phyloP scores from a whole-genome alignment of 64 coral and sea anemone species.

The Acropora yongei region DNA sequence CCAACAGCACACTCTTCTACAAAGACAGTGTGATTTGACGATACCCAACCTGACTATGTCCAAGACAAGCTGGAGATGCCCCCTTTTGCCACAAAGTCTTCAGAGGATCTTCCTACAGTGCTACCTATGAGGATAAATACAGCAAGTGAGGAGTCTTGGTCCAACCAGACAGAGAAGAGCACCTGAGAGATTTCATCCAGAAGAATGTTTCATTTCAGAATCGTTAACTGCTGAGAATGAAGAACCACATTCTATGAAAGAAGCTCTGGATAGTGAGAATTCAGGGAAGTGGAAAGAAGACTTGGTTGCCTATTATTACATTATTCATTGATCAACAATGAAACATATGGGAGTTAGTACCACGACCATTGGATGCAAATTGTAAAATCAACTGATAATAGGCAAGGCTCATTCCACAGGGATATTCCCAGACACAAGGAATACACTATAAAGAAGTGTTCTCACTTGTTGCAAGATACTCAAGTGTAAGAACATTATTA shows the following conservation, averaged over 20 bases:
- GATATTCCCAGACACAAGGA: conserved; percentile 12
- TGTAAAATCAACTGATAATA: too few relatives aligned
- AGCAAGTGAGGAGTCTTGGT: neutral
- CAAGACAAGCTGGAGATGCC: neutral
- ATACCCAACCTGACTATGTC: neutral
- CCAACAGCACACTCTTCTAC: neutral
- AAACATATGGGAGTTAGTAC: too few relatives aligned
- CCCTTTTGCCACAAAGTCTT: neutral
- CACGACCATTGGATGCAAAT: too few relatives aligned
- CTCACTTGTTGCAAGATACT: too few relatives aligned
- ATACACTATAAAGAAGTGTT: conserved; percentile 18
- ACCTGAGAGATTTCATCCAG: conserved; percentile 9
- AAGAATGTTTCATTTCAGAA: neutral
- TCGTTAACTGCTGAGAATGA: neutral
- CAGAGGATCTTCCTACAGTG: too few relatives aligned
- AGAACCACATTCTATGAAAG: conserved; percentile 11
- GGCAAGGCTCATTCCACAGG: too few relatives aligned
- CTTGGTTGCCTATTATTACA: too few relatives aligned
- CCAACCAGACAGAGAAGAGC: conserved; percentile 31
- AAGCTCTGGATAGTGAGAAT: conserved; percentile 20
- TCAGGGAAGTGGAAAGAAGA: conserved; percentile 7
- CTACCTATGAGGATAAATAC: neutral
- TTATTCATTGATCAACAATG: too few relatives aligned
- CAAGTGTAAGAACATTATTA: too few relatives aligned
- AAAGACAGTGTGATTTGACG: neutral